Conservation (phyloP, 1,140 invertebrate species). For the Orchestia grillus region DNA sequence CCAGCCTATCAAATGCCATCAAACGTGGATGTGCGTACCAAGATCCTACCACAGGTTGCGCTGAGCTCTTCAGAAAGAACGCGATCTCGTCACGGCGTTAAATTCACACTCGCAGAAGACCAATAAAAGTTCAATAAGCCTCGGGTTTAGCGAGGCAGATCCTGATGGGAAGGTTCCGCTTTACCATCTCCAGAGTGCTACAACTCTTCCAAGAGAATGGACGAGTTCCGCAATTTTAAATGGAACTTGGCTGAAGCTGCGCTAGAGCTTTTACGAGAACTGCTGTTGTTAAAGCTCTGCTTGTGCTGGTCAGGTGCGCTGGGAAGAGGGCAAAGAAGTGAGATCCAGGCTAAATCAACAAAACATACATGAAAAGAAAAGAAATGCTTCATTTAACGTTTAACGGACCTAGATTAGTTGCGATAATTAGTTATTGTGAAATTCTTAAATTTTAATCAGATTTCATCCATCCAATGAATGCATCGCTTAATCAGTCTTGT, state of each 20-base stretch:
- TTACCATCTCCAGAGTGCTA: background rate
- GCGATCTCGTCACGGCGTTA: background rate
- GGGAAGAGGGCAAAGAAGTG: background rate
- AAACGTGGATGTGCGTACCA: too few relatives aligned
- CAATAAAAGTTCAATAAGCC: conserved; percentile 6
- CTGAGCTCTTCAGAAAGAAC: background rate
- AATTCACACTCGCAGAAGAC: background rate
- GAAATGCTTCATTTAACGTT: too few relatives aligned
- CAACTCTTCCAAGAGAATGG: background rate
- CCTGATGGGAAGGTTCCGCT: too few relatives aligned
- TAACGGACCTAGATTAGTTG: too few relatives aligned
- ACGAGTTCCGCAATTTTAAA: background rate
- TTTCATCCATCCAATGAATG: too few relatives aligned
- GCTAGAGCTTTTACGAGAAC: background rate
- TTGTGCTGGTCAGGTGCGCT: background rate
- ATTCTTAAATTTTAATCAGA: too few relatives aligned
- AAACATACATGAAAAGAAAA: too few relatives aligned
- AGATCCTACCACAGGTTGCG: too few relatives aligned
- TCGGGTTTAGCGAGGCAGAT: background rate
- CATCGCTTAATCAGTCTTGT: too few relatives aligned
- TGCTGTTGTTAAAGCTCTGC: too few relatives aligned
- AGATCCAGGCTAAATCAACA: background rate
- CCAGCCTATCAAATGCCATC: too few relatives aligned
- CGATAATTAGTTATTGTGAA: too few relatives aligned
- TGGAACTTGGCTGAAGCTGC: background rate